These are phyloP conservation scores for Nesogale talazaci DNA, from an alignment of 2,113 vertebrate species.

Conservation along the genomic window DNA sequence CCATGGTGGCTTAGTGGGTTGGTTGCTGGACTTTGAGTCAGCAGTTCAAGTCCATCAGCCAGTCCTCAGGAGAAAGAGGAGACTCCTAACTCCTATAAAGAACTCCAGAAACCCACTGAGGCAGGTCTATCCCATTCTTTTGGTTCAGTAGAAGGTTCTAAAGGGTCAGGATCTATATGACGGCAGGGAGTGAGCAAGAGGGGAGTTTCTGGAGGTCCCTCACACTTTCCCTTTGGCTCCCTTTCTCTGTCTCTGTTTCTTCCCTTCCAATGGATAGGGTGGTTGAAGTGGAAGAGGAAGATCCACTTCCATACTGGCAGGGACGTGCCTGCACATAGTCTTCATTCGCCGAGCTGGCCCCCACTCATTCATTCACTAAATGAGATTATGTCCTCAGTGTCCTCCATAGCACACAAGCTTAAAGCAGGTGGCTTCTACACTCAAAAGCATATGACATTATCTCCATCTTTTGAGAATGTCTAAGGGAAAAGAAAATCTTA, in stretches of 20 bases:
- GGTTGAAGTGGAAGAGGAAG: background rate
- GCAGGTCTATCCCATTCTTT: no score
- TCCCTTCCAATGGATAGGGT: background rate
- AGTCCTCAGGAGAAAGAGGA: no score
- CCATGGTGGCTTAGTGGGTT: no score
- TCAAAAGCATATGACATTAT: background rate
- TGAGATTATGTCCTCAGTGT: background rate
- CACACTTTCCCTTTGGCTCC: rapidly evolving
- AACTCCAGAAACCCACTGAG: no score
- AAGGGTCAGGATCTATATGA: no score
- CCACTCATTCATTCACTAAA: background rate
- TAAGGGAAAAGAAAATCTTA: background rate
- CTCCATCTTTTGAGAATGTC: background rate
- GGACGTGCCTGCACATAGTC: background rate
- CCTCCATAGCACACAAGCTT: no score
- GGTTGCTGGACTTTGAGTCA: no score
- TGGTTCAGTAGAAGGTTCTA: no score
- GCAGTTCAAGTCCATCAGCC: no score
- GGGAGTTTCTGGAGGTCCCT: no score
- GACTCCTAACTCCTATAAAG: no score
- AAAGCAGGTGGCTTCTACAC: background rate
- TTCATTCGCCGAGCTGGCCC: background rate
- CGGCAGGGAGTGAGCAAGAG: no score
- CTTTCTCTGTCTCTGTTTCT: background rate
- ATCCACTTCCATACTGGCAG: background rate